Conservation (phyloP, 2,888 invertebrate species). For the Gymnocheta viridis region DNA sequence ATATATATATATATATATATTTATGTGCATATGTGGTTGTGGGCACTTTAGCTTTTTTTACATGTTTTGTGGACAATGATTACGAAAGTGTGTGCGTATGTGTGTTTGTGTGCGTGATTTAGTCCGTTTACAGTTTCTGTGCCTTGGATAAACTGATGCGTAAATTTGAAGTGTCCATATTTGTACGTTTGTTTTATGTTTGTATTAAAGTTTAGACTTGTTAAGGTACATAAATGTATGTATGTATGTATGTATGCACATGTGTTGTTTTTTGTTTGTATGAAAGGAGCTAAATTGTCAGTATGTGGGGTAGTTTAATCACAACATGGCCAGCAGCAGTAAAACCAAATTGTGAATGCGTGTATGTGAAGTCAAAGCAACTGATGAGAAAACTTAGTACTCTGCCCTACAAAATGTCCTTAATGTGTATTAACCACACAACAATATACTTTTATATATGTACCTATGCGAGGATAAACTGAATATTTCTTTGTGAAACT, state of each 20-base stretch:
- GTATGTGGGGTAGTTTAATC: slow-evolving; percentile 60
- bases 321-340: slow-evolving; percentile 64
- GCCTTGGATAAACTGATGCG: slow-evolving; percentile 62
- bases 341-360: slow-evolving; percentile 57
- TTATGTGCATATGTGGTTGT: not conserved
- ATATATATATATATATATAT: no score
- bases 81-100: not conserved
- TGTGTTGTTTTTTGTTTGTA: slow-evolving; percentile 16
- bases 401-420: slow-evolving; percentile 60
- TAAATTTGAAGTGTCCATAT: slow-evolving; percentile 65
- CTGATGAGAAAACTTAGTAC: slow-evolving; percentile 54
- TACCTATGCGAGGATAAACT: slow-evolving; percentile 15
- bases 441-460: not conserved
- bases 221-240: slow-evolving; percentile 1
- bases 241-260: not conserved
- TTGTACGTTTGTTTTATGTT: slow-evolving; percentile 47
- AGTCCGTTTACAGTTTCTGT: slow-evolving; percentile 65
- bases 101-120: slow-evolving; percentile 44
- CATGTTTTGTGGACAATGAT: slow-evolving; percentile 38
- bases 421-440: slow-evolving; percentile 59
- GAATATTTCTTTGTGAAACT: not conserved
- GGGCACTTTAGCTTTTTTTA: slow-evolving; percentile 57
- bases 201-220: slow-evolving; percentile 49
- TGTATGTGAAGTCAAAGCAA: slow-evolving; percentile 64
- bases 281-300: slow-evolving; percentile 36